Conservation (phyloP, 2,888 invertebrate species). For the Seira ritae region DNA sequence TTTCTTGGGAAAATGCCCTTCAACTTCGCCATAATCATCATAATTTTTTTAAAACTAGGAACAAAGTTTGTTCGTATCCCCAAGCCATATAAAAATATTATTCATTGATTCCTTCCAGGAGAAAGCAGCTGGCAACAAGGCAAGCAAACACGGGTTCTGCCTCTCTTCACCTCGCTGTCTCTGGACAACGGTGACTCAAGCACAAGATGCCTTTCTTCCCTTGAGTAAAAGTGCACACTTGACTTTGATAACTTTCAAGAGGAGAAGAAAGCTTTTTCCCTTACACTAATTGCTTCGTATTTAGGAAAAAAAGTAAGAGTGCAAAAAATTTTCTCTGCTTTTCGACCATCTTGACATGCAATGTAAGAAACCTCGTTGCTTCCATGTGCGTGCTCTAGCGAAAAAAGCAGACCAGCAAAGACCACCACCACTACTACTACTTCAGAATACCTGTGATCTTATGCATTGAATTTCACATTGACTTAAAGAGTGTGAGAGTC, state of each 20-base stretch:
- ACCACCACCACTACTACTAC: neutral
- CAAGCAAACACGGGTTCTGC: neutral
- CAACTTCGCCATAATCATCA: conserved; percentile 5
- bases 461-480: neutral
- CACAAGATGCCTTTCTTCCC: conserved; percentile 11
- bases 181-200: neutral
- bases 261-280: neutral
- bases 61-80: neutral
- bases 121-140: neutral
- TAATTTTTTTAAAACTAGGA: neutral
- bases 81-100: neutral
- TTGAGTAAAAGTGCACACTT: neutral
- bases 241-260: conserved; percentile 26
- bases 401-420: conserved; percentile 6
- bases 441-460: conserved; percentile 9
- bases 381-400: conserved; percentile 18
- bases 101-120: conserved; percentile 6
- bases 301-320: conserved; percentile 7
- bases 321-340: neutral
- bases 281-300: conserved; percentile 18
- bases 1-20: conserved; percentile 13
- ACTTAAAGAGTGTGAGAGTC: conserved; percentile 4
- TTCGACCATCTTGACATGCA: conserved; percentile 1
- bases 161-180: neutral
- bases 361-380: conserved; percentile 17